These are phyloP conservation scores for Omphaloscelis lunosa DNA, from an alignment of 2,888 invertebrate species.

Conservation along the genomic window DNA sequence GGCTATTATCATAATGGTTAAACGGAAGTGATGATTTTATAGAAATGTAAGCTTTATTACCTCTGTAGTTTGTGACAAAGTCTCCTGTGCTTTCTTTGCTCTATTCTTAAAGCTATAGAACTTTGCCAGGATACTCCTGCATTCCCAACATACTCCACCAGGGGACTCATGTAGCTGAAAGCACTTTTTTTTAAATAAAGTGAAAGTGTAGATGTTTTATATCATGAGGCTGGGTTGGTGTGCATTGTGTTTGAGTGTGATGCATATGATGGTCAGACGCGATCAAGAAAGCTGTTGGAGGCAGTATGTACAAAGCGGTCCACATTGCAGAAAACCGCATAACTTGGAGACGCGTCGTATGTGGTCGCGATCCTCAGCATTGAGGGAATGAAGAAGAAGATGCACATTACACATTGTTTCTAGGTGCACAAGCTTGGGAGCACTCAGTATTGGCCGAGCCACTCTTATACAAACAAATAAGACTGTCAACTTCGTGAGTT, in stretches of 20 bases:
- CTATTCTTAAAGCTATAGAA: constrained; percentile 70
- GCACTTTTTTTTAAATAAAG: neutral
- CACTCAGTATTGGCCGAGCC: no score
- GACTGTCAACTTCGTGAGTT: no score
- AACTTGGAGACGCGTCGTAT: neutral
- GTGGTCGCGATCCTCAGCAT: neutral
- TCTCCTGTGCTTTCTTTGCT: constrained; percentile 66
- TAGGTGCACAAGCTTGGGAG: no score
- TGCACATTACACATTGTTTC: no score
- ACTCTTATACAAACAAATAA: no score
- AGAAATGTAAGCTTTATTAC: constrained; percentile 22
- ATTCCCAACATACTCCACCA: constrained; percentile 78
- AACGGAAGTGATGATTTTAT: neutral
- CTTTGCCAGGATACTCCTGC: constrained; percentile 69
- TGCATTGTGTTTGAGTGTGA: neutral
- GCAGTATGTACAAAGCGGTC: neutral
- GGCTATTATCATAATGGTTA: neutral
- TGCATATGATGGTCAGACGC: neutral
- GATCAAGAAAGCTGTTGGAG: neutral
- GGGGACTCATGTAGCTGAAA: constrained; percentile 62
- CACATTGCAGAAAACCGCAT: constrained; percentile 20
- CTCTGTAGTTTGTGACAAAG: constrained; percentile 36
- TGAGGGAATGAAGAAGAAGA: neutral
- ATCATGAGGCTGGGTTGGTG: neutral
- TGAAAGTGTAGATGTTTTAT: neutral